Evolutionary conservation across 2,888 invertebrate species (phyloP).

Genomic region (Agrotis ipsilon): DNA sequence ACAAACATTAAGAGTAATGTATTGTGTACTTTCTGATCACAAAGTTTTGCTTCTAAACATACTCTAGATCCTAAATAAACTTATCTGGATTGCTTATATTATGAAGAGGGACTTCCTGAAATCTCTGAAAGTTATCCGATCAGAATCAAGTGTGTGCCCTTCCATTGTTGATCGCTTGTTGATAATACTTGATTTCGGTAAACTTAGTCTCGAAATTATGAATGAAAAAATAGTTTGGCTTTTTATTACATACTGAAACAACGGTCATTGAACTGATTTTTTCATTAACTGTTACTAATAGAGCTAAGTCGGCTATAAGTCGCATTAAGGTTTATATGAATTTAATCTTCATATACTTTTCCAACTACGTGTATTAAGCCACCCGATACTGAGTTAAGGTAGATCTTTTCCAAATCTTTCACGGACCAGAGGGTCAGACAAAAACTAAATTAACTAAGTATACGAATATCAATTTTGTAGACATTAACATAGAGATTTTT

Average conservation of each 20-base stretch:
- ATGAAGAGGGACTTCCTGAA: slow-evolving; percentile 23
- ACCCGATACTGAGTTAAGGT: no score
- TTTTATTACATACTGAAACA: not conserved
- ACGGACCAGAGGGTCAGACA: not conserved
- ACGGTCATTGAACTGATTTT: not conserved
- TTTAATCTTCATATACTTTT: no score
- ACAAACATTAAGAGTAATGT: not conserved
- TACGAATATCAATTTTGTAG: no score
- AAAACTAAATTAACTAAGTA: not conserved
- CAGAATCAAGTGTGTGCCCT: slow-evolving; percentile 13
- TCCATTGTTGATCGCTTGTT: slow-evolving; percentile 15
- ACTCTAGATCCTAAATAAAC: slow-evolving; percentile 18
- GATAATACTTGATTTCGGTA: not conserved
- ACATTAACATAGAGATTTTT: not conserved
- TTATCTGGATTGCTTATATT: slow-evolving; percentile 2
- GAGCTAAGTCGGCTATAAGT: no score
- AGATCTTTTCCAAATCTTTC: no score
- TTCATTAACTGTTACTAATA: not conserved
- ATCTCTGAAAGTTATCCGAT: slow-evolving; percentile 35
- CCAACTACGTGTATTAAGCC: no score
- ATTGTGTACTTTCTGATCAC: not conserved
- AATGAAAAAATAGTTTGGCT: no score
- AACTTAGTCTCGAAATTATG: not conserved
- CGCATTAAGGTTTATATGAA: no score
- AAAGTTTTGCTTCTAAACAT: slow-evolving; percentile 11